A percentile compares a stretch with the other conserved stretches of the same genome.
These are phyloP conservation scores for Kryptolebias ocellatus DNA, from an alignment of 2,797 vertebrate species.

Conservation along the genomic window DNA sequence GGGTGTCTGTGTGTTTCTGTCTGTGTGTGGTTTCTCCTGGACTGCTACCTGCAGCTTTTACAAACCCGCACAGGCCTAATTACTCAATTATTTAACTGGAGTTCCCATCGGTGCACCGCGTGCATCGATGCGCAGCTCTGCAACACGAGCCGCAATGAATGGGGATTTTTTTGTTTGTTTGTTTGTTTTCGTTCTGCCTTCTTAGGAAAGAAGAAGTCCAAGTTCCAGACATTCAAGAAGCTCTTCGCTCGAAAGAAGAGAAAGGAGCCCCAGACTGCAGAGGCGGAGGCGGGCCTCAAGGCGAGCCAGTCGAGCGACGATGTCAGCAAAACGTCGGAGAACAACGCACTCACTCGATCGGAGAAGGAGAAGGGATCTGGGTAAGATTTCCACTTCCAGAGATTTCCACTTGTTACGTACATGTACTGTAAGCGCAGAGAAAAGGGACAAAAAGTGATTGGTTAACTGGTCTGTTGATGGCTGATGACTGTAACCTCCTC, in stretches of 20 bases:
- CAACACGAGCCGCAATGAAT: neutral
- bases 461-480: too few relatives aligned
- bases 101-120: neutral
- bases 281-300: conserved; percentile 75
- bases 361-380: conserved; percentile 78
- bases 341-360: conserved; percentile 62
- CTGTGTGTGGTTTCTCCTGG: conserved; percentile 42
- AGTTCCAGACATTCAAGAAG: conserved; percentile 91
- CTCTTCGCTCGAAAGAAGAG: conserved; percentile 94
- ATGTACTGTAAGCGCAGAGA: too few relatives aligned
- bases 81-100: conserved; percentile 20
- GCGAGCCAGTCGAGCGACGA: conserved; percentile 84
- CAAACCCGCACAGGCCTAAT: conserved; percentile 39
- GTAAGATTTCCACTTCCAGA: conserved; percentile 59
- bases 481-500: too few relatives aligned
- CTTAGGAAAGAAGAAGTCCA: conserved; percentile 93
- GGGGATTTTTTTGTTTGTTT: neutral
- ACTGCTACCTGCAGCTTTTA: conserved; percentile 42
- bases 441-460: too few relatives aligned
- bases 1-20: conserved; percentile 25
- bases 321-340: conserved; percentile 77
- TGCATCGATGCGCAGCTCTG: neutral
- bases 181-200: conserved; percentile 6
- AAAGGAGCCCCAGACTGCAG: conserved; percentile 74
- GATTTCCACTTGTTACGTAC: too few relatives aligned